Conservation (phyloP, 2,888 invertebrate genomes). For the Cantharis rustica region DNA sequence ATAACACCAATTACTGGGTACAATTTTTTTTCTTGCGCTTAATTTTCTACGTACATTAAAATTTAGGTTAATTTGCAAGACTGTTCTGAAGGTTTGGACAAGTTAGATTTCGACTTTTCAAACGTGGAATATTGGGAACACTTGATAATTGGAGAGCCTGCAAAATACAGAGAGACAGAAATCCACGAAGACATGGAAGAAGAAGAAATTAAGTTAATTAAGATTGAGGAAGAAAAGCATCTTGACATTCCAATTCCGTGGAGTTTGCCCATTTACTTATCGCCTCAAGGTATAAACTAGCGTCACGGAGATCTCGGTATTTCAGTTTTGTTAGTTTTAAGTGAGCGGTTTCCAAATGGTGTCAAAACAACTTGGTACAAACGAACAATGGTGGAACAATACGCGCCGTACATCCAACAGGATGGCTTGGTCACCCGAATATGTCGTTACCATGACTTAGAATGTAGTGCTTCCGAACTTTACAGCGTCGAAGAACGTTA, state of each 20-base stretch:
- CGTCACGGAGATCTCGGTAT: background rate
- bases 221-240: constrained; percentile 67
- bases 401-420: constrained; percentile 73
- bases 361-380: constrained; percentile 72
- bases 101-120: constrained; percentile 66
- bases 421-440: constrained; percentile 75
- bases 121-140: constrained; percentile 73
- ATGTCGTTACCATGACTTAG: constrained; percentile 65
- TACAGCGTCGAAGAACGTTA: constrained; percentile 64
- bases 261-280: constrained; percentile 70
- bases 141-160: constrained; percentile 72
- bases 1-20: constrained; percentile 83
- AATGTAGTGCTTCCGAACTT: constrained; percentile 54
- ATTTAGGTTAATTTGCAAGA: constrained; percentile 66
- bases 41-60: background rate
- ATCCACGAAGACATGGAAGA: constrained; percentile 55
- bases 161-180: constrained; percentile 51
- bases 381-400: constrained; percentile 75
- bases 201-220: constrained; percentile 59
- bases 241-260: constrained; percentile 78
- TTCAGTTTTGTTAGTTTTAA: constrained; percentile 43
- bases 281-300: constrained; percentile 58
- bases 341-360: constrained; percentile 75
- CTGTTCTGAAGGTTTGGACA: constrained; percentile 57
- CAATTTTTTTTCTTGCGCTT: constrained; percentile 34